Evolutionary conservation across 1,140 invertebrate species (phyloP), one percentile per base, ranked within the genome.

Genomic region (Anoplophora glabripennis): DNA sequence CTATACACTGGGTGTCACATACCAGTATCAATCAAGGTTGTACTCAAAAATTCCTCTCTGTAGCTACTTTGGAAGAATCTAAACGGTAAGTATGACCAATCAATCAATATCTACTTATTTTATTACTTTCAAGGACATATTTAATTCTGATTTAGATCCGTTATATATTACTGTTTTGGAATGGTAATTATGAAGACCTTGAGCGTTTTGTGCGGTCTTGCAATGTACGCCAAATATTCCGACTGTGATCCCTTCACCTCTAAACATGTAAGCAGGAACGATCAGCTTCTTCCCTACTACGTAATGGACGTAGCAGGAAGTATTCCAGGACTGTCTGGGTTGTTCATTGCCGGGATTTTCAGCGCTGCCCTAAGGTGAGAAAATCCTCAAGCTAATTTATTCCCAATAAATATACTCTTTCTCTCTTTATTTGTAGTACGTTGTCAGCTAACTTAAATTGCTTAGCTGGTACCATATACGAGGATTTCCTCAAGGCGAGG

Each of bases 141-240:
- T n/a, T n/a, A n/a, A n/a, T n/a, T n/a, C n/a, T n/a, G n/a, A n/a
- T 69, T 56, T 46, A 70, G 69, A 38, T 76, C 75, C 53, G 65
- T 79, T 4, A 61, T 73, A 3, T 66, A 78, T 14, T 80, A 78
- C 0, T 76, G 75, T 49, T 46, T 72, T 21, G 77, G 77, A 36
- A 75, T 80, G 10, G 75, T 75, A 41, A 53, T 79, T 4, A 76
- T 80, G 66, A 80, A 80, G 59, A 63, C 77, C 5, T 51, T 80
- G 33, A 52, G 71, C 60, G 78, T 79, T 49, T 79, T 83, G 34
- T 83, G 78, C 10, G 89, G 89, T n/a, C 78, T 90, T n/a, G 82
- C 89, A 1, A 84, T 91, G 62, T 90, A 84, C 66, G 86, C 86
- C 0, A 80, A 83, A n/a, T 91, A 89, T 71, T 74, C 80, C 37